These are phyloP conservation scores for Atta colombica DNA, from an alignment of 1,140 invertebrate genomes.

Conservation along the genomic window DNA sequence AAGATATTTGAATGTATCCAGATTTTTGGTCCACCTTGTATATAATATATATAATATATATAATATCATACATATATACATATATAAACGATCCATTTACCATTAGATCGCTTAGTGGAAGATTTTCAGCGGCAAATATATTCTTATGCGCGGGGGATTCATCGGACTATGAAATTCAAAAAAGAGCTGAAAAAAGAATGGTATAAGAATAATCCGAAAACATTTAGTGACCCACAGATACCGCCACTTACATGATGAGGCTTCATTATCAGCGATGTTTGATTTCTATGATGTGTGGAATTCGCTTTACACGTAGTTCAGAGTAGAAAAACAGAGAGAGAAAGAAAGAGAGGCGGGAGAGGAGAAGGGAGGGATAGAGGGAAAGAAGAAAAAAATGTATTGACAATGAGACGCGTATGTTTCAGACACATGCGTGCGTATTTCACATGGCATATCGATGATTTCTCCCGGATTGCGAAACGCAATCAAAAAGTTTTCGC, in stretches of 20 bases:
- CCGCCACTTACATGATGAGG: no score
- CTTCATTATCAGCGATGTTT: conserved; percentile 38
- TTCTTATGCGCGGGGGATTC: background rate
- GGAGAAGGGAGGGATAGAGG: no score
- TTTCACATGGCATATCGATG: background rate
- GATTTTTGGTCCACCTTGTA: no score
- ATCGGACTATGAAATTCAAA: conserved; percentile 7
- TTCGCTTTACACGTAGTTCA: background rate
- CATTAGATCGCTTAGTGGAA: background rate
- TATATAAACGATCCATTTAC: no score
- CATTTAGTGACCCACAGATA: conserved; percentile 9
- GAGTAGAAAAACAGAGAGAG: background rate
- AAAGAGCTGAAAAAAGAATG: background rate
- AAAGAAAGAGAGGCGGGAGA: background rate
- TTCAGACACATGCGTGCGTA: background rate
- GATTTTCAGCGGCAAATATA: conserved; percentile 23
- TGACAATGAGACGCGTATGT: no score
- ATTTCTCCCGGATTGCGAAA: conserved; percentile 38
- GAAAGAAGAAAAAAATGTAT: no score
- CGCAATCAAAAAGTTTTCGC: conserved; percentile 77
- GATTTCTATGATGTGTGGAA: background rate
- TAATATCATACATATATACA: no score
- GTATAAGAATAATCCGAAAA: background rate
- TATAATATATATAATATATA: no score
- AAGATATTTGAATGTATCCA: no score